Evolutionary conservation across 2,888 invertebrate genomes (phyloP), one percentile per base, ranked within the genome.

Genomic region (Bimastos eiseni): DNA sequence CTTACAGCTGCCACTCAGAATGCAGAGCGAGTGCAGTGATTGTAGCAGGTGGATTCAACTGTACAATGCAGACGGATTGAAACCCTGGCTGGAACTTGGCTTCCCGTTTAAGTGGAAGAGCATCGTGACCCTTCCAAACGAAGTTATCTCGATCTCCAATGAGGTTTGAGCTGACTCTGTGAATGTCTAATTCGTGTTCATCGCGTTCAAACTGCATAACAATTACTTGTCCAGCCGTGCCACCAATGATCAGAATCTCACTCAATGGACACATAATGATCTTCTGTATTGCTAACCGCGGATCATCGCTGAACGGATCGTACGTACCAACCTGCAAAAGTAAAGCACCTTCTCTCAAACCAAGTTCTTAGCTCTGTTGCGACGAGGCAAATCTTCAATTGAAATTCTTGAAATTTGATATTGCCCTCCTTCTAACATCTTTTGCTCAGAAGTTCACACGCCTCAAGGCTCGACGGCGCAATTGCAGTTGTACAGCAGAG

Each of bases 271-370:
- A 99, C 41, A 99, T 96, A 5, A 97, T 96, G 49, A 99, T 97
- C 96, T 98, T 97, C 95, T 98, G 98, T 6, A 97, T 96, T 5
- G 96, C 97, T 95, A 98, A 95, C 55, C 99, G 96, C 0, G 99
- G 98, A 95, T 99, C 99, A 95, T 99, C 99, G 44, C 98, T 98
- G 95, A 98, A 99, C 0, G 99, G 99, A 95, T 99, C 99, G 95
- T 99, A 99, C 1, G 97, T 96, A 8, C 99, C 99, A 36, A 98
- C 96, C 96, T 96, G 93, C 19, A 93, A 93, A 86, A 34, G 86
- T n/a, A 70, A 70, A 70, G 0, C 70, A 70, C n/a, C 70, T 70
- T 99, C 99, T 94, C 98, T 98, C 93, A 99, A 96, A 70, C 3
- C 13, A 30, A 70, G 70, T 70, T 70, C n/a, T 8, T 70, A n/a